Percentiles rank a stretch among this genome's conserved stretches.
Evolutionary conservation across 2,113 vertebrate genomes (phyloP).

Genomic region (Oncorhynchus masou): DNA sequence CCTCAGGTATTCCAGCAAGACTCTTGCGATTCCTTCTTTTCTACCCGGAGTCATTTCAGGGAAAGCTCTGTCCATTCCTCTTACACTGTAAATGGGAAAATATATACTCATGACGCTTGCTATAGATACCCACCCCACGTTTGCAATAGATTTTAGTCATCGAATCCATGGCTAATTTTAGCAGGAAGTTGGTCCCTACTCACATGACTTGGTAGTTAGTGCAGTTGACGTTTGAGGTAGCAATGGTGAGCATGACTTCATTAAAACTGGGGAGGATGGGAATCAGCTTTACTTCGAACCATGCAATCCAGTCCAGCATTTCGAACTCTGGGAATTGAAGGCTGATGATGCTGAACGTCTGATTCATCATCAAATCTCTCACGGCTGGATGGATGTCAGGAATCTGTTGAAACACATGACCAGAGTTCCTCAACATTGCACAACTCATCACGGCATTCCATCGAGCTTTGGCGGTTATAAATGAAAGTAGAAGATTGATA

Average conservation of each 20-base stretch:
- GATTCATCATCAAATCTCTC: too few relatives aligned
- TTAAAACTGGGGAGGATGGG: too few relatives aligned
- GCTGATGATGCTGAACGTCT: too few relatives aligned
- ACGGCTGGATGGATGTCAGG: conserved; percentile 3
- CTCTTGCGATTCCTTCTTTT: neutral
- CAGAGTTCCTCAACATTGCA: neutral
- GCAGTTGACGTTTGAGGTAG: conserved; percentile 28
- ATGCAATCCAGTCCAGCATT: too few relatives aligned
- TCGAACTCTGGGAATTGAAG: too few relatives aligned
- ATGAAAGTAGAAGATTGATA: too few relatives aligned
- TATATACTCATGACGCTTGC: neutral
- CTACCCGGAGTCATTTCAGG: neutral
- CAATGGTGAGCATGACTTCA: neutral
- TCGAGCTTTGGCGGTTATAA: neutral
- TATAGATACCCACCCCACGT: too few relatives aligned
- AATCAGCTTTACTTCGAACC: too few relatives aligned
- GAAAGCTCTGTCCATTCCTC: conserved; percentile 15
- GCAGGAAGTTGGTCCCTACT: too few relatives aligned
- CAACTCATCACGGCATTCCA: neutral
- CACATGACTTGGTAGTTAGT: conserved; percentile 28
- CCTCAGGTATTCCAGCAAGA: conserved; percentile 28
- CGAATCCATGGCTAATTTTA: too few relatives aligned
- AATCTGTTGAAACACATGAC: neutral
- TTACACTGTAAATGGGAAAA: conserved; percentile 12
- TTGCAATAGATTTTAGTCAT: too few relatives aligned